Conservation (phyloP, 1,140 invertebrate genomes). For the Halictus rubicundus region DNA sequence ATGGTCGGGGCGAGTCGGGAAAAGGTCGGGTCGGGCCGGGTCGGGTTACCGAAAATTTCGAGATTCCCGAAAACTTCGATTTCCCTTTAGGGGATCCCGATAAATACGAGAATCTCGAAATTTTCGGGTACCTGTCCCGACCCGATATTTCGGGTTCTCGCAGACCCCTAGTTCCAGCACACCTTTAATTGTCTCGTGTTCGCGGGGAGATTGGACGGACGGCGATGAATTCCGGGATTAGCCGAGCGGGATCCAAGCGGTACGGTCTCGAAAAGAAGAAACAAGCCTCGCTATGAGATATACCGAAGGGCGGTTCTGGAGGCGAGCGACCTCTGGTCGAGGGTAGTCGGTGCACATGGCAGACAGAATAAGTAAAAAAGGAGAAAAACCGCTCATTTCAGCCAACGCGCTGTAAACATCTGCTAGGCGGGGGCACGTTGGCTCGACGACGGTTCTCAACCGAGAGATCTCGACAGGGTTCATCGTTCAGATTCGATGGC, state of each 20-base stretch:
- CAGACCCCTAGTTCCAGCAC: too few species aligned
- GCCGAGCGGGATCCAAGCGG: background rate
- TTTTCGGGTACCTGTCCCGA: too few species aligned
- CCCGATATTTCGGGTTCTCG: too few species aligned
- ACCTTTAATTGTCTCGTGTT: background rate
- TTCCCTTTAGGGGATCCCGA: too few species aligned
- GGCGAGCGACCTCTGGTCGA: slow-evolving; percentile 58
- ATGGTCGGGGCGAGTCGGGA: too few species aligned
- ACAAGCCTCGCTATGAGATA: slow-evolving; percentile 14
- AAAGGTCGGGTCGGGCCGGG: too few species aligned
- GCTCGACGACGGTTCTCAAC: slow-evolving; percentile 49
- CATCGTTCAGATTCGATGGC: slow-evolving; percentile 5
- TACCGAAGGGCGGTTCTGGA: slow-evolving; percentile 52
- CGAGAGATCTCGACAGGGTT: background rate
- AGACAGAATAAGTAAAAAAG: slow-evolving; percentile 74
- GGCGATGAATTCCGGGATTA: slow-evolving; percentile 17
- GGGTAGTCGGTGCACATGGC: slow-evolving; percentile 68
- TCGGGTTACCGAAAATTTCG: too few species aligned
- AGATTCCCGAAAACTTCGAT: too few species aligned
- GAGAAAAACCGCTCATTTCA: slow-evolving; percentile 73
- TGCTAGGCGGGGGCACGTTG: slow-evolving; percentile 72
- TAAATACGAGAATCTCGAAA: too few species aligned
- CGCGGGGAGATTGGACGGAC: background rate
- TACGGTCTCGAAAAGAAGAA: slow-evolving; percentile 23
- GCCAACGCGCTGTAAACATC: slow-evolving; percentile 76